phyloP scores from a whole-genome alignment of 2,797 vertebrate genomes.

The Enteromius radiatus region DNA sequence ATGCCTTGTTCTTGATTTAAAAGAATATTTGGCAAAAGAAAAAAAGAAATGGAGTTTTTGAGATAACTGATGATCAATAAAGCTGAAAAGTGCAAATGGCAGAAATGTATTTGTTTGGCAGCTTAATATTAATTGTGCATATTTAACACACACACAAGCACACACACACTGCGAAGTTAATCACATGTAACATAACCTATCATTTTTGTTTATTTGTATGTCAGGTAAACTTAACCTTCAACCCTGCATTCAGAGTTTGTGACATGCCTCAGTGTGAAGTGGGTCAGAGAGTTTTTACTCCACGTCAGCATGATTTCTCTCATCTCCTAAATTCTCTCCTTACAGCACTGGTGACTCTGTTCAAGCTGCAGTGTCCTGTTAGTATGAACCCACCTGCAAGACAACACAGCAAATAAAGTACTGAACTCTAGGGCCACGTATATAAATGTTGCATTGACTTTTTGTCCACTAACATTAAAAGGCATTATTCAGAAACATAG shows the following conservation, averaged over 20 bases:
- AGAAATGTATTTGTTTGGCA: not conserved
- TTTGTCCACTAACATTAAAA: not conserved
- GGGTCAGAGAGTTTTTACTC: not conserved
- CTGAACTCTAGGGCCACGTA: not conserved
- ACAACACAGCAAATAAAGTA: not conserved
- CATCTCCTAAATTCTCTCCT: constrained; percentile 47
- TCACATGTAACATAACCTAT: not conserved
- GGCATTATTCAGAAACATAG: not conserved
- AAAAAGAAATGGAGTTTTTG: no score
- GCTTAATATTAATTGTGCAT: constrained; percentile 3
- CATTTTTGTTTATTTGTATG: not conserved
- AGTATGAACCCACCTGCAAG: constrained; percentile 48
- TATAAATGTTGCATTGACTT: not conserved
- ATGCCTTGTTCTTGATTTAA: no score
- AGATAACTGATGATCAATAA: not conserved
- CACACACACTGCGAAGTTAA: not conserved
- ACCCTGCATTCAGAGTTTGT: constrained; percentile 64
- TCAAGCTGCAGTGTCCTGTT: constrained; percentile 57
- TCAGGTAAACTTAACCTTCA: constrained; percentile 23
- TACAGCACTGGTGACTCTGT: constrained; percentile 56
- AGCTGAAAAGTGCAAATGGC: not conserved
- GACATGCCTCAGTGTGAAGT: constrained; percentile 64
- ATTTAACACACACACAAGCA: not conserved
- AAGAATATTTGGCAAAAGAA: no score
- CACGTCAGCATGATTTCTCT: constrained; percentile 63